Evolutionary conservation across 1,140 invertebrate genomes (phyloP), one percentile per base, ranked within the genome.

Genomic region (Drosophila pectinifera): DNA sequence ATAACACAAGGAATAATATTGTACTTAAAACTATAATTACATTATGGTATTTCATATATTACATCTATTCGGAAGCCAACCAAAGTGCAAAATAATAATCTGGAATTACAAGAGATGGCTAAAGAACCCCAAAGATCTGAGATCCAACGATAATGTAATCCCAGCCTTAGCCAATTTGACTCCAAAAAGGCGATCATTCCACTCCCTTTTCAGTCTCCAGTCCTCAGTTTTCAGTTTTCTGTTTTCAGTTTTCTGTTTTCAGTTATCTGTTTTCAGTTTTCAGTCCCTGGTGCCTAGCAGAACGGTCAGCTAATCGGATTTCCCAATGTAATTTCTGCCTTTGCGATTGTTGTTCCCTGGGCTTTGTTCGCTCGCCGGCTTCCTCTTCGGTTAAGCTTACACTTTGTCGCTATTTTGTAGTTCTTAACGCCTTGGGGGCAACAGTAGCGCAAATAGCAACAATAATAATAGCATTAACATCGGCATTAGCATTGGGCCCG

Each of bases 331-430:
- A 74, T 61, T 63, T 62, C 63, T 56, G 64, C 41, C 22, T 41
- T 43, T 56, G 59, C 42, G 61, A 46, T 75, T 61, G 64, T 76
- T 76, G 43, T 42, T 41, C 26, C 20, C 4, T 34, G 14, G 48
- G 24, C 28, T 45, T 62, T 55, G 38, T 22, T 59, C 26, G 51
- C 28, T 53, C 55, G 46, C n/a, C n/a, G 46, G 61, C 36, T 63
- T 56, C 70, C 36, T 81, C 26, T 62, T 57, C 54, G 48, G 42
- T 68, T 68, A 63, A 64, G 75, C 75, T 78, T 78, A 75, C 53
- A 80, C 81, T 78, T 76, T 83, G 82, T 82, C 75, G 79, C 83
- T 64, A 61, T 68, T 77, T 77, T 77, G 74, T 77, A 77, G 41
- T 77, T 68, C 63, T 77, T 77, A 77, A 77, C 73, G 74, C 74